Evolutionary conservation across 2,888 invertebrate genomes (phyloP).

Genomic region (Drosophila aldrichi): DNA sequence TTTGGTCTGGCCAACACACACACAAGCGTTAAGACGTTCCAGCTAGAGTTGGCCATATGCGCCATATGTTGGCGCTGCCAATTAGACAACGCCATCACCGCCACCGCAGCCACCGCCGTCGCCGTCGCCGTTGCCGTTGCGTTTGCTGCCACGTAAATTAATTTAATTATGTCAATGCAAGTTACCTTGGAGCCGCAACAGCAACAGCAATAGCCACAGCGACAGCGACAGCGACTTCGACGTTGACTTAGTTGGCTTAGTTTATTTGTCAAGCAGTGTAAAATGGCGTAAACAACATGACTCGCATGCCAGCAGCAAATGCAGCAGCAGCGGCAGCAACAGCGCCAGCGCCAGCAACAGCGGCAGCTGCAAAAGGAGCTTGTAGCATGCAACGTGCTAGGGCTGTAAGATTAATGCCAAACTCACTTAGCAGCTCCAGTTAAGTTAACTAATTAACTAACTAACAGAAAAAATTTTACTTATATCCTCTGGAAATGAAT

Average conservation of each 20-base stretch:
- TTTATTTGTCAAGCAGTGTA: conserved; percentile 77
- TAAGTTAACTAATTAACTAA: neutral
- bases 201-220: conserved; percentile 10
- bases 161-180: conserved; percentile 84
- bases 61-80: conserved; percentile 74
- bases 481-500: neutral
- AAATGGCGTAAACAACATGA: conserved; percentile 79
- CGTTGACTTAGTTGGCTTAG: conserved; percentile 67
- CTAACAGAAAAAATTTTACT: neutral
- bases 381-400: conserved; percentile 66
- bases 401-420: conserved; percentile 44
- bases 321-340: conserved; percentile 24
- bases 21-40: conserved; percentile 23
- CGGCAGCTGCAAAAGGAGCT: conserved; percentile 48
- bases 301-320: conserved; percentile 39
- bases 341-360: conserved; percentile 36
- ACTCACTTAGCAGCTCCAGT: conserved; percentile 6
- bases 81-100: conserved; percentile 70
- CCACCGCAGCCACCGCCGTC: conserved; percentile 7
- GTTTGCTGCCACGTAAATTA: conserved; percentile 81
- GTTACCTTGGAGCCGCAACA: conserved; percentile 79
- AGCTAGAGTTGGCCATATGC: conserved; percentile 58
- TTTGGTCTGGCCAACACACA: conserved; percentile 21
- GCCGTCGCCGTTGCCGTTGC: conserved; percentile 12
- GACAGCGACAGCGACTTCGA: conserved; percentile 16